Base-by-base conservation (phyloP, 1,140 invertebrate species). In the Tetramorium simillimum region DNA sequence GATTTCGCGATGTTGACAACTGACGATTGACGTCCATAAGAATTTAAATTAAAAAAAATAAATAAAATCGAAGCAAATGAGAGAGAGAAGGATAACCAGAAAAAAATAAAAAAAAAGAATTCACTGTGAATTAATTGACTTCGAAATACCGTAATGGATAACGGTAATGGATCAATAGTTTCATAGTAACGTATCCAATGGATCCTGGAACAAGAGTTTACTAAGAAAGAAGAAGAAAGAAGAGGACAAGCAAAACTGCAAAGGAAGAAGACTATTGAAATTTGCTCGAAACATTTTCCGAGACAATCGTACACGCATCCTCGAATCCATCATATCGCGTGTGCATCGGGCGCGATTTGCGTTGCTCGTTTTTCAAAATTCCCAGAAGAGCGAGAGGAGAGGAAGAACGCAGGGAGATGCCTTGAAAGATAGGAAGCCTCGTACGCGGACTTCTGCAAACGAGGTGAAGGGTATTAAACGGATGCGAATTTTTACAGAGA, bases 401-500 rank as follows among this genome's bases (percentile, higher is more conserved):
- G 21, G 14, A 43, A 7, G 37, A 65, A 33, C n/a, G 51, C 37
- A 10, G 43, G 40, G 16, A 53, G 40, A 63, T 58, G 33, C 51
- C 14, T 46, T 24, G 24, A 33, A 63, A 58, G 82, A 56, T 43
- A 67, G 62, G 49, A 56, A 65, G 46, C 21, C 60, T 40, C 43
- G 16, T 28, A 14, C 10, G 33, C 60, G 1, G n/a, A 43, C 53
- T 62, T 69, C 33, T 33, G 33, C 51, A 46, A 89, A 77, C 58
- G 77, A 89, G 82, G 77, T 80, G 78, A 81, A 33, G 51, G 85
- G 33, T 75, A 51, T 86, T 92, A 94, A 93, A 92, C 90, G 92
- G 88, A 88, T 88, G 86, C 46, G 56, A 84, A 92, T 91, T 92
- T 93, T 94, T 93, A 90, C 88, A 56, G 86, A 24, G 21, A 80